Evolutionary conservation across 37 sponge, comb jelly and placozoan species (phyloP), one percentile per base, ranked within the genome.

Genomic region (Amphimedon queenslandica): DNA sequence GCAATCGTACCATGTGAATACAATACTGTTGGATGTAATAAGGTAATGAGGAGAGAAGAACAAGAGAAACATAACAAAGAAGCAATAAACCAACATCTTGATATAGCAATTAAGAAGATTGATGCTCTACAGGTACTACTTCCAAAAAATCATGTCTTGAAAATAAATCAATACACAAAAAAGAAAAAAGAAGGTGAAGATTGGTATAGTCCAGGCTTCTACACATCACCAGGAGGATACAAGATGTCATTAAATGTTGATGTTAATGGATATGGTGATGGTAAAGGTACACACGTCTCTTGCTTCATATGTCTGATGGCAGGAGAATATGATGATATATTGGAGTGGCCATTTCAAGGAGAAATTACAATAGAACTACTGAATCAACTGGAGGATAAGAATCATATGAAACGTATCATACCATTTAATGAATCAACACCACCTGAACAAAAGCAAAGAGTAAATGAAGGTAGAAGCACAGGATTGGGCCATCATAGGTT

Each of bases 161-260:
- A 30, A 65, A 65, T 65, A 32, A 37, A 40, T 1, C 21, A 2
- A 4, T 69, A 40, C 38, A 1, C 18, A n/a, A 2, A 37, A 5
- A 20, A 3, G 13, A 69, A 69, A 36, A 10, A 69, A 10, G 38
- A 37, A 5, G 27, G 38, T 37, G 5, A 4, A 56, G 27, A 36
- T 2, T 77, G 78, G 69, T 68, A 34, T 18, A 34, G 58, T 39
- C 30, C 33, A 30, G 69, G 57, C 4, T 55, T 79, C 30, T 58
- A 79, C 64, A 66, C 71, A 41, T 71, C 69, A 23, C 55, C 57
- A 71, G 80, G 80, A 13, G 80, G 80, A 13, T 79, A 79, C 64
- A 79, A 79, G 56, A 40, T 79, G 42, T 69, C 71, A 61, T 24
- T 79, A 6, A 20, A 33, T 6, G 80, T 79, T 18, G 2, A 60